Conservation (phyloP, 2,888 invertebrate species). For the Drosophila anceps region DNA sequence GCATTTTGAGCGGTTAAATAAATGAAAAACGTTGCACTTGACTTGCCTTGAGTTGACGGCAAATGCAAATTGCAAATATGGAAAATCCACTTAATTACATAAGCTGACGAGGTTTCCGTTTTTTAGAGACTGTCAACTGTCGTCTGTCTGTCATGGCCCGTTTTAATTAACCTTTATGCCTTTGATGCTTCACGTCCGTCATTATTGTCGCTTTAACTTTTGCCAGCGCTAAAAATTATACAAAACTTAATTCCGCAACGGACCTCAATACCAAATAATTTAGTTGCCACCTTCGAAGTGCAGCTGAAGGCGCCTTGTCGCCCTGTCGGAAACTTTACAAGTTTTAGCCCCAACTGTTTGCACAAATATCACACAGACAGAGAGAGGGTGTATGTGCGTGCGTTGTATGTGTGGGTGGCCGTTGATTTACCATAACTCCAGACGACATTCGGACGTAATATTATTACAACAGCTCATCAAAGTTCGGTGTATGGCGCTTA, state of each 20-base stretch:
- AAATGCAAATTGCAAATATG: constrained; percentile 8
- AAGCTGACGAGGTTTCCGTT: constrained; percentile 2
- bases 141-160: background rate
- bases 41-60: background rate
- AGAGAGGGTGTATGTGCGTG: background rate
- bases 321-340: constrained; percentile 76
- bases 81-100: constrained; percentile 47
- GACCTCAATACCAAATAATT: constrained; percentile 71
- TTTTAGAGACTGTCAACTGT: constrained; percentile 9
- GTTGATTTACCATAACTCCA: constrained; percentile 67
- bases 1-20: constrained; percentile 34
- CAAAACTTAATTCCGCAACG: constrained; percentile 43
- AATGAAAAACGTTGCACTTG: constrained; percentile 35
- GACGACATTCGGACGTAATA: constrained; percentile 76
- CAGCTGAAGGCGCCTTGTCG: constrained; percentile 61
- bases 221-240: constrained; percentile 49
- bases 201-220: constrained; percentile 50
- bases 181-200: constrained; percentile 29
- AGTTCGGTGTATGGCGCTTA: constrained; percentile 42
- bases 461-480: constrained; percentile 80
- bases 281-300: constrained; percentile 70
- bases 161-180: constrained; percentile 56
- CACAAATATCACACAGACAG: constrained; percentile 57
- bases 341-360: constrained; percentile 69
- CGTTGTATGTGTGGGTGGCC: constrained; percentile 8